These are phyloP conservation scores for Drosophila ananassae DNA, from an alignment of 1,140 invertebrate species.

Conservation along the genomic window DNA sequence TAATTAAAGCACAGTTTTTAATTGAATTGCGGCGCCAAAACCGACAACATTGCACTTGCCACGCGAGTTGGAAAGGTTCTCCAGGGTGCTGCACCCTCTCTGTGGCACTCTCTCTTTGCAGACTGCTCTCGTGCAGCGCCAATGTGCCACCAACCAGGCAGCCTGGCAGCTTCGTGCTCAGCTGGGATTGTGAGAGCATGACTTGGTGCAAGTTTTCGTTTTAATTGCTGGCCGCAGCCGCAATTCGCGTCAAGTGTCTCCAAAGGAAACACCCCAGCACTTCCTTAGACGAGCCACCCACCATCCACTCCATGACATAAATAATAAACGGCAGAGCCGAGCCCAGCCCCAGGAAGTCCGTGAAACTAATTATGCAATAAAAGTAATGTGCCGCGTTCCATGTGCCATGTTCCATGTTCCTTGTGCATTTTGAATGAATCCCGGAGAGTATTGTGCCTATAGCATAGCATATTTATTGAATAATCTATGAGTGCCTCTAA, in stretches of 20 bases:
- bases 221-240: conserved; percentile 44
- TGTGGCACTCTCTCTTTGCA: conserved; percentile 30
- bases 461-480: conserved; percentile 57
- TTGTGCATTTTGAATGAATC: conserved; percentile 49
- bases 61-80: conserved; percentile 23
- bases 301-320: conserved; percentile 8
- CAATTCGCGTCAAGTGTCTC: conserved; percentile 42
- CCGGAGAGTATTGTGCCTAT: background rate
- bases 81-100: background rate
- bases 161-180: conserved; percentile 6
- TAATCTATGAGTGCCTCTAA: conserved; percentile 48
- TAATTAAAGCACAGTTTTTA: conserved; percentile 53
- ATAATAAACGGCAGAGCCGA: conserved; percentile 35
- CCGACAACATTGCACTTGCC: conserved; percentile 6
- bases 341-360: conserved; percentile 14
- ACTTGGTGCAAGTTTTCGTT: conserved; percentile 53
- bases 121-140: conserved; percentile 28
- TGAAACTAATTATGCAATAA: conserved; percentile 75
- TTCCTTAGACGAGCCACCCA: background rate
- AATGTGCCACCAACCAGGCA: conserved; percentile 5
- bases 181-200: conserved; percentile 35
- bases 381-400: conserved; percentile 36
- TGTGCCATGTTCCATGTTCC: background rate
- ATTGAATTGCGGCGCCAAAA: conserved; percentile 44
- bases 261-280: conserved; percentile 20